Base-by-base conservation (phyloP, 2,113 vertebrate genomes). In the Raphicerus campestris region DNA sequence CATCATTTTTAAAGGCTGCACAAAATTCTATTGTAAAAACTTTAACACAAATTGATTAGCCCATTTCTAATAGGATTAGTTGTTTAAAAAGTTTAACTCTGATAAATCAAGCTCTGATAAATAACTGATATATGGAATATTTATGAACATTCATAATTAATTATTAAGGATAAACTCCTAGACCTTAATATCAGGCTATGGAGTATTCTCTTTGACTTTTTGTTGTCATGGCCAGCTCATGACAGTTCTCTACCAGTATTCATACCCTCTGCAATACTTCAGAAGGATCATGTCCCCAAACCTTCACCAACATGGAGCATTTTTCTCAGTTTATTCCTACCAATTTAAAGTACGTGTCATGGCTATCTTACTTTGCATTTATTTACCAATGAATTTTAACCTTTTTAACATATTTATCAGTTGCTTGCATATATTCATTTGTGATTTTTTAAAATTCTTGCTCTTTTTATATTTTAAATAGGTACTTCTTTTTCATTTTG, bases 101-200 rank as follows among this genome's bases (percentile, higher is more conserved):
- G 75, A 75, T 24, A 95, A 93, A 53, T 47, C 30, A 91, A n/a
- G 20, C 10, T 84, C 91, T 94, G 66, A 82, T 89, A 89, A 89
- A 82, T 89, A 86, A 86, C 63, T 2, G 7, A 87, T 87, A 26
- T 6, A 51, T 90, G 4, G 39, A 61, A 92, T 92, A 94, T 94
- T 96, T 90, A 93, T 87, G n/a, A 94, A 75, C 26, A 93, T 56
- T 11, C 28, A 93, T 19, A 61, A 77, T 90, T 60, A 94, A 77
- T 39, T 92, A 39, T 35, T 94, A 58, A 89, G 35, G 58, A 87
- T 56, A 87, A 94, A 39, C 26, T 82, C 17, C 39, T 45, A 66
- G 17, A 75, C 1, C 66, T 45, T 81, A 45, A 70, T 20, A 66
- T 49, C 2, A 85, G 32, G 17, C 6, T 10, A 28, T 5, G 6